Percentiles rank a stretch among this genome's conserved stretches.
Conservation (phyloP, 2,113 vertebrate species). For the Azemiops feae region DNA sequence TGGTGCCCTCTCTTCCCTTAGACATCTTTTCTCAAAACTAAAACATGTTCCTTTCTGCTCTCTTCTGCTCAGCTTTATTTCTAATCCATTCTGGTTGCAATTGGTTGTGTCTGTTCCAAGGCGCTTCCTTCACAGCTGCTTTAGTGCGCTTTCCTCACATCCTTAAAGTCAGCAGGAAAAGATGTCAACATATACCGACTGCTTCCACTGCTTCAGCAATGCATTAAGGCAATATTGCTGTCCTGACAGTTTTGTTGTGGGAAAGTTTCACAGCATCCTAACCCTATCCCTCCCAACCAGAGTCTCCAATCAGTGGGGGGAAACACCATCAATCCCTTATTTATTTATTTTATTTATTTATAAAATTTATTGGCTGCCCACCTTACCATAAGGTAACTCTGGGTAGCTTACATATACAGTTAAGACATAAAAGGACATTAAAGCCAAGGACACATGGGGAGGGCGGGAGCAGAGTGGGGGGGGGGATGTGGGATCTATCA, state of each 20-base stretch:
- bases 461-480: too few species aligned
- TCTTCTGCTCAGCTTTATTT: not conserved
- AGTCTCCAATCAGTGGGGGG: not conserved
- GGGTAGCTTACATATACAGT: too few species aligned
- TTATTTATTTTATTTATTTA: too few species aligned
- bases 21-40: not conserved
- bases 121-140: not conserved
- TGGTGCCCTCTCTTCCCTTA: not conserved
- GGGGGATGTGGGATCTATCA: not conserved
- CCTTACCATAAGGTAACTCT: too few species aligned
- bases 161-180: not conserved
- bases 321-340: not conserved
- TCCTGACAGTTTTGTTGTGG: not conserved
- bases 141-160: not conserved
- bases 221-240: not conserved
- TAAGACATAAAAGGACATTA: too few species aligned
- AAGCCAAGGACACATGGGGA: too few species aligned
- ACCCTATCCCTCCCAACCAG: not conserved
- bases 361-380: too few species aligned
- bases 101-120: not conserved
- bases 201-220: not conserved
- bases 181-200: not conserved
- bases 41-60: not conserved
- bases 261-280: not conserved
- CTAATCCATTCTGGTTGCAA: not conserved